Evolutionary conservation across 2,113 vertebrate species (phyloP), one percentile per base, ranked within the genome.

Genomic region (Neofelis nebulosa): DNA sequence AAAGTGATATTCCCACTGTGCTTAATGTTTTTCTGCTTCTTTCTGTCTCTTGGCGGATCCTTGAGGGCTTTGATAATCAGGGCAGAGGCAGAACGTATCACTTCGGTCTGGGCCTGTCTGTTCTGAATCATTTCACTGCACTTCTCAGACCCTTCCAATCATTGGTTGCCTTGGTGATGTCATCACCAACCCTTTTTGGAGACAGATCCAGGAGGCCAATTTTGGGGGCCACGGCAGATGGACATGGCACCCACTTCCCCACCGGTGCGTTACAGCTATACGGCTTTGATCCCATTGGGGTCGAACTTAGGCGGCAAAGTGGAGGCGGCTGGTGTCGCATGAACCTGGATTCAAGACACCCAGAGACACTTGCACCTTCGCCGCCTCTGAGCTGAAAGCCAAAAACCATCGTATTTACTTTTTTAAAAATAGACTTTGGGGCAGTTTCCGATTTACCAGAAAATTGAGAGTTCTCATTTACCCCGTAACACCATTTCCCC

Each of bases 191-290:
- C 7, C 41, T 45, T 76, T 45, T 14, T 4, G 73, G 73, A 76
- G 41, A 45, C 41, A 45, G 73, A 41, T 14, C 36, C 73, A 45
- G 73, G 41, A 14, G 38, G 38, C 41, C 7, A 0, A 9, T 45
- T 27, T 76, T 25, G 8, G 73, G 38, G 38, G 73, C 25, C 73
- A 29, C 13, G 73, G 73, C 73, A 76, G 73, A 27, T 6, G 15
- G 38, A 45, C 0, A 14, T 45, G 73, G 38, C 38, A 76, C 7
- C 12, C 7, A 45, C 73, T 45, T 76, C 38, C 38, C 73, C 73
- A 45, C 25, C 1, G 25, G 38, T 29, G 7, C 14, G 3, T 7
- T 1, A 0, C 23, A 74, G 38, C 1, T 29, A 7, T 45, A 16
- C 2, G 13, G 16, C 38, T 76, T 76, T 16, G 38, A 76, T 45